Evolutionary conservation across 2,113 vertebrate species (phyloP).

Genomic region (Dascyllus trimaculatus): DNA sequence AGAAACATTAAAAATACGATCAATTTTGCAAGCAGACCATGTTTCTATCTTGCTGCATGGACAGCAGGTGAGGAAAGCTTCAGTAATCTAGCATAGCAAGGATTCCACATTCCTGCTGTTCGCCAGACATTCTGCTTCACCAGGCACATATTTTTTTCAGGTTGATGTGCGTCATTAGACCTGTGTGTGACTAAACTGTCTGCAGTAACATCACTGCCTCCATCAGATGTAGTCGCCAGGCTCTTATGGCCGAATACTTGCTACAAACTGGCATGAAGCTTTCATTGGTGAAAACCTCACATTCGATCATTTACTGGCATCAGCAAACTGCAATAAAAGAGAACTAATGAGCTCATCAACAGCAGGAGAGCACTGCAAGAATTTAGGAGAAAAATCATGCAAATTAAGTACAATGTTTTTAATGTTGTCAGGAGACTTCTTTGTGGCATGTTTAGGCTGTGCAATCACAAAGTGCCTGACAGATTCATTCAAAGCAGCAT

Average conservation of each 20-base stretch:
- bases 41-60: background rate
- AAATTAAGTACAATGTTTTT: background rate
- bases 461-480: background rate
- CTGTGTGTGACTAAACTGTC: slow-evolving; percentile 45
- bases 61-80: slow-evolving; percentile 2
- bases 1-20: background rate
- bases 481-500: background rate
- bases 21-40: slow-evolving; percentile 14
- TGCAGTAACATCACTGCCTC: slow-evolving; percentile 37
- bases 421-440: background rate
- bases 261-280: slow-evolving; percentile 16
- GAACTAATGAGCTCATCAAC: background rate
- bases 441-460: background rate
- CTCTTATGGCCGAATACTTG: slow-evolving; percentile 18
- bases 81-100: slow-evolving; percentile 29
- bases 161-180: slow-evolving; percentile 70
- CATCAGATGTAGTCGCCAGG: slow-evolving; percentile 34
- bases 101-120: slow-evolving; percentile 48
- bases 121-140: slow-evolving; percentile 50
- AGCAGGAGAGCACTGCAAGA: background rate
- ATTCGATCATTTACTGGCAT: background rate
- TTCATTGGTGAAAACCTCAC: background rate
- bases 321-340: background rate
- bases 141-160: slow-evolving; percentile 35
- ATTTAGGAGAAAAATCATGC: background rate